Base-by-base conservation (phyloP, 1,140 invertebrate species). In the Lanistes nyassanus region DNA sequence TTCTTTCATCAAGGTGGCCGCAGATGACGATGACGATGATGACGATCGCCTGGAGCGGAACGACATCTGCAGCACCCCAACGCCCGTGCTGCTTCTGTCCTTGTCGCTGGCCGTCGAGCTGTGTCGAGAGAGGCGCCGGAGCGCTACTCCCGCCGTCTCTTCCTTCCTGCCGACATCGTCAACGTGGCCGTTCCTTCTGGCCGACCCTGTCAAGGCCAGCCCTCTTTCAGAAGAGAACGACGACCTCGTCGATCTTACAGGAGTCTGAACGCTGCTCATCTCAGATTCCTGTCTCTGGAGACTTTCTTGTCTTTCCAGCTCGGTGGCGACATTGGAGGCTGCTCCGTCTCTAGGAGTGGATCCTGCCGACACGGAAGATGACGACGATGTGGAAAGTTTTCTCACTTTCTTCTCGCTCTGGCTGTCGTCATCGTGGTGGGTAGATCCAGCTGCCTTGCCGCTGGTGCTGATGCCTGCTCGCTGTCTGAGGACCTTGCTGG, bases 401-500 rank as follows among this genome's bases (percentile, higher is more conserved):
- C 37, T 72, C 70, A 36, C 56, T 29, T 37, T 37, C 16, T 39
- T 37, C 1, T 42, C 42, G 55, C 29, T 56, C 2, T 5, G 51
- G 4, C 13, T 39, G 19, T 53, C 31, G 2, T 7, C 42, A 29
- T 47, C n/a, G n/a, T 37, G 31, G 6, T 34, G 34, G 19, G 37
- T 31, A 37, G 26, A 19, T 55, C 13, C 70, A n/a, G 58, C 55
- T 19, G 29, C 36, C 55, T 2, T 5, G 2, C 34, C 34, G 47
- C 4, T n/a, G 70, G 4, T 31, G 23, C 7, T n/a, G 2, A 3
- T 60, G 56, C 21, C 31, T 26, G 55, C n/a, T 31, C 70, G 55
- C 9, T 72, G 55, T 42, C n/a, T 60, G n/a, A 72, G 56, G 23
- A 37, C 42, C 56, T 72, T 72, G 55, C 70, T 72, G 56, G 70